Evolutionary conservation across 1,140 invertebrate species (phyloP), one percentile per base, ranked within the genome.

Genomic region (Macrotrachela quadricornifera): DNA sequence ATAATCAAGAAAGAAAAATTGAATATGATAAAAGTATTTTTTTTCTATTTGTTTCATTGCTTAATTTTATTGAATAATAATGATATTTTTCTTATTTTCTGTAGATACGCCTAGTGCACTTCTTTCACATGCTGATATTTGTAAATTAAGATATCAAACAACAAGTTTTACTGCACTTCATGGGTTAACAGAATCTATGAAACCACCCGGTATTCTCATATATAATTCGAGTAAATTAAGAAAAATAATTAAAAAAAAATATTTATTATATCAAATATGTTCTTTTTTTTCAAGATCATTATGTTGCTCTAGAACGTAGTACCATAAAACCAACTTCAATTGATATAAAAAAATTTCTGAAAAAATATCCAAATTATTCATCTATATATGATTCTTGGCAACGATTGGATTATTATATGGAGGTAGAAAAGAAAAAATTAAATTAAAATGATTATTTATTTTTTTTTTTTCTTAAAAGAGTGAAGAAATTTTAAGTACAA

Each of bases 121-220:
- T 69, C 77, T 16, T 73, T 80, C 63, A 77, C 65, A 76, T 8
- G 74, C 78, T 0, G 79, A 83, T 65, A 71, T 81, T 14, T 84
- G 81, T 60, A 74, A 74, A 59, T 59, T 81, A 12, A 65, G 79
- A n/a, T 83, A 81, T 58, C 81, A 82, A 61, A 57, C 67, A 71
- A 76, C 41, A 74, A 76, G 47, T 64, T 78, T 76, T 40, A 75
- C 76, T 15, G 77, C 76, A 61, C 64, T 84, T 6, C 76, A 76
- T 57, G 81, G 78, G 0, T 68, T 83, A n/a, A 79, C 75, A 57
- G 72, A 77, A 58, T 76, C 78, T 57, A 74, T 79, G 30, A 73
- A 75, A 52, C 74, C 77, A 21, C 80, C 80, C 13, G 82, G 81
- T n/a, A 62, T 75, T 39, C 64, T 75, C 13, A 61, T 80, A n/a